Percentiles rank a stretch among this genome's conserved stretches.
phyloP scores from a whole-genome alignment of 2,113 vertebrate species.

The Trochalopteron elliotii region DNA sequence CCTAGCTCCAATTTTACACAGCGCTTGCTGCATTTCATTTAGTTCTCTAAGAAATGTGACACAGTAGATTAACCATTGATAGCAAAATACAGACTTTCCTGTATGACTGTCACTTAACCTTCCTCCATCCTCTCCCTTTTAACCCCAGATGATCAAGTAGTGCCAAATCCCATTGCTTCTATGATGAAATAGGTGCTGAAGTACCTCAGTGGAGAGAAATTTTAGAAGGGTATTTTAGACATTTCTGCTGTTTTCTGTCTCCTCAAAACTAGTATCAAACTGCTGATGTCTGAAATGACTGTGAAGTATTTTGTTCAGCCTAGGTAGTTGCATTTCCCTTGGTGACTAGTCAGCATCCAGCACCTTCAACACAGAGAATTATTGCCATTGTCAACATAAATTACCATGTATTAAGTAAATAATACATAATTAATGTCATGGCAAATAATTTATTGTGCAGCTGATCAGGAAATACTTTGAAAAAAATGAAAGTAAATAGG shows the following conservation, averaged over 20 bases:
- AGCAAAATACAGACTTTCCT: not conserved
- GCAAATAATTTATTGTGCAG: not conserved
- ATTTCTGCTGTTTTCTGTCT: not conserved
- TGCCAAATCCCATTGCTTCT: not conserved
- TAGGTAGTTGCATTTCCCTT: not conserved
- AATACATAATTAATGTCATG: constrained; percentile 5
- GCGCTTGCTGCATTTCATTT: constrained; percentile 58
- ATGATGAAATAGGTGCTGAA: not conserved
- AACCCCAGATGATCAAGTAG: not conserved
- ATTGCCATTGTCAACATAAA: constrained; percentile 3
- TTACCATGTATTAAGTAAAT: constrained; percentile 13
- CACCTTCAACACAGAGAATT: not conserved
- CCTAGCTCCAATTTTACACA: constrained; percentile 54
- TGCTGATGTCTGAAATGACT: not conserved
- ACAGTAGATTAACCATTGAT: constrained; percentile 68
- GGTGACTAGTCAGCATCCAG: not conserved
- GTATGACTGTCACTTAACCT: not conserved
- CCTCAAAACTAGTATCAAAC: not conserved
- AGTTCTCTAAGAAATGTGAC: constrained; percentile 56
- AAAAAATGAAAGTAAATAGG: not conserved
- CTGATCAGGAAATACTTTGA: not conserved
- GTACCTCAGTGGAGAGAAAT: not conserved
- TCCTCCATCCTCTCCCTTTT: not conserved
- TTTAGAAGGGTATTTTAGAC: not conserved
- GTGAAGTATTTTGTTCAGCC: not conserved